Percentiles rank a stretch among this genome's conserved stretches.
Conservation (phyloP, 1,140 invertebrate species). For the Campoletis sonorensis region DNA sequence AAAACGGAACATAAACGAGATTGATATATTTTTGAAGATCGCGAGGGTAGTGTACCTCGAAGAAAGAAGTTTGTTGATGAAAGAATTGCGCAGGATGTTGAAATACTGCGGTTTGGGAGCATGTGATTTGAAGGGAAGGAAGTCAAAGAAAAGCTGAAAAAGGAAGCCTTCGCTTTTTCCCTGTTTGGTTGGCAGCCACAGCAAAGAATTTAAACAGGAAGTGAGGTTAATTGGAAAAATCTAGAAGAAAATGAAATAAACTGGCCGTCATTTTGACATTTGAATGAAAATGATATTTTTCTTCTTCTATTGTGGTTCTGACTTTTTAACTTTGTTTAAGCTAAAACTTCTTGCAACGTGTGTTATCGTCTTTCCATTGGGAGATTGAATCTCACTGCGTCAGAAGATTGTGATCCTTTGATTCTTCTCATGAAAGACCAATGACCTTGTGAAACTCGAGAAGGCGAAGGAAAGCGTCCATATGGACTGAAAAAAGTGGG, state of each 20-base stretch:
- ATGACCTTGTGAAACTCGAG: not conserved
- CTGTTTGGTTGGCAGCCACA: not conserved
- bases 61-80: slow-evolving; percentile 61
- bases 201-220: not conserved
- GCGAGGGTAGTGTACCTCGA: slow-evolving; percentile 62
- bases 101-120: slow-evolving; percentile 26
- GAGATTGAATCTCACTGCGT: not conserved
- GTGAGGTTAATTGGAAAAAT: not conserved
- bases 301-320: no score
- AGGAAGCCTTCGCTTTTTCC: not conserved
- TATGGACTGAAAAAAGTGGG: slow-evolving; percentile 13
- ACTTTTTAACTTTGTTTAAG: not conserved
- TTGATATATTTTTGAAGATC: slow-evolving; percentile 73
- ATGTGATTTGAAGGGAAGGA: slow-evolving; percentile 14
- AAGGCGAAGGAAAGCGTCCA: slow-evolving; percentile 9
- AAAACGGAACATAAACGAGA: slow-evolving; percentile 64
- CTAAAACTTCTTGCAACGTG: not conserved
- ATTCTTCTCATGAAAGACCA: not conserved
- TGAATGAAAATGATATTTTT: no score
- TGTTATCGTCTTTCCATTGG: not conserved
- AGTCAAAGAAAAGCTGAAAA: not conserved
- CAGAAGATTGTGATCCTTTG: no score
- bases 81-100: slow-evolving; percentile 35
- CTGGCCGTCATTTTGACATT: not conserved
- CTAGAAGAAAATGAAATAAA: not conserved